These are phyloP conservation scores for Serilophus lunatus DNA, from an alignment of 2,113 vertebrate genomes.

Conservation along the genomic window DNA sequence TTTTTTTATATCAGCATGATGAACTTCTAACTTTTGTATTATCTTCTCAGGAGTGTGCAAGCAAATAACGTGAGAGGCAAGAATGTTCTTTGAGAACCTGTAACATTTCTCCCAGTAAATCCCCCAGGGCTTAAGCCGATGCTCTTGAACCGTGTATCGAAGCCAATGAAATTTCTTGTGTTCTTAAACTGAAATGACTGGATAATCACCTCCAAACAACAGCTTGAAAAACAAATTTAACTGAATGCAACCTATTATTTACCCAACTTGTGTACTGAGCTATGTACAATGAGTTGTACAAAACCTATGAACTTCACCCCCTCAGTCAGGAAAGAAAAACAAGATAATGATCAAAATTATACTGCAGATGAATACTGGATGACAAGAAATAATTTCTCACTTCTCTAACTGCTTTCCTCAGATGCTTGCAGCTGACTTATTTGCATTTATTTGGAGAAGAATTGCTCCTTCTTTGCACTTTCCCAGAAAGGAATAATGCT, in stretches of 20 bases:
- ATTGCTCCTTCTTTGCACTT: neutral
- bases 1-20: neutral
- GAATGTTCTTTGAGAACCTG: neutral
- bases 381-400: neutral
- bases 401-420: neutral
- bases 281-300: neutral
- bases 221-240: neutral
- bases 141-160: neutral
- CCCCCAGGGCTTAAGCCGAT: neutral
- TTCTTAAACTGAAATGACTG: constrained; percentile 21
- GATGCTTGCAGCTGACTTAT: neutral
- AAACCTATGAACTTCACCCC: neutral
- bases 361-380: neutral
- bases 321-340: neutral
- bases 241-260: neutral
- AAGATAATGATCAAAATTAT: neutral
- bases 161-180: neutral
- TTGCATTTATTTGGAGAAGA: neutral
- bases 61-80: neutral
- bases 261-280: neutral
- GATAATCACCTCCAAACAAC: neutral
- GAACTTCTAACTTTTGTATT: neutral
- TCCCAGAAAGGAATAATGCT: constrained; percentile 14
- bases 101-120: neutral
- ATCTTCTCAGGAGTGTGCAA: neutral